Percentiles rank a stretch among this genome's conserved stretches.
These are phyloP conservation scores for Panulirus ornatus DNA, from an alignment of 1,140 invertebrate genomes.

Conservation along the genomic window DNA sequence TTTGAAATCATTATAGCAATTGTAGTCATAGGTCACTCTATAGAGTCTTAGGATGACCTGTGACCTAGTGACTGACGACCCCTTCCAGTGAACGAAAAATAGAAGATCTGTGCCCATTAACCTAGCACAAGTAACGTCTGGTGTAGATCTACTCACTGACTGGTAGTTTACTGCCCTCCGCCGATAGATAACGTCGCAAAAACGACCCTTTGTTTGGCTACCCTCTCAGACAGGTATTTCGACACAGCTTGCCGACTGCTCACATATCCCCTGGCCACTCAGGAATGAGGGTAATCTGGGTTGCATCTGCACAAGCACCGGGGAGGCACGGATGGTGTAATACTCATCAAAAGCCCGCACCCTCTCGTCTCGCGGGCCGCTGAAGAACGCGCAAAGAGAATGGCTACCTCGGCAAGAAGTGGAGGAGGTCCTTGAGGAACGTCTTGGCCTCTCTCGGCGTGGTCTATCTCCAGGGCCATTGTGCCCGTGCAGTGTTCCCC, in stretches of 20 bases:
- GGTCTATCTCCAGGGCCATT: slow-evolving; percentile 12
- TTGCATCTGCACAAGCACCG: background rate
- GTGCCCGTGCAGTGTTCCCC: background rate
- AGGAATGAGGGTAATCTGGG: background rate
- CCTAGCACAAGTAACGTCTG: too few species aligned
- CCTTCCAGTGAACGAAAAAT: too few species aligned
- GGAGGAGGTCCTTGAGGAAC: slow-evolving; percentile 17
- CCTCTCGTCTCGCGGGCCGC: background rate
- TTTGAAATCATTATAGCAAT: too few species aligned
- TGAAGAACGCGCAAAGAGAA: background rate
- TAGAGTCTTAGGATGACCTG: too few species aligned
- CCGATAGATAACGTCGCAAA: too few species aligned
- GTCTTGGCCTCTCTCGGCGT: background rate
- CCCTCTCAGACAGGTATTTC: too few species aligned
- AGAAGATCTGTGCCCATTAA: too few species aligned
- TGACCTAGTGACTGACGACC: too few species aligned
- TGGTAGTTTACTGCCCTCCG: too few species aligned
- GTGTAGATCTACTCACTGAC: too few species aligned
- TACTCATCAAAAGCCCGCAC: background rate
- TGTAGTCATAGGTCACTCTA: too few species aligned
- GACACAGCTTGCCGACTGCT: background rate
- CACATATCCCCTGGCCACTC: background rate
- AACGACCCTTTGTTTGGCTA: too few species aligned
- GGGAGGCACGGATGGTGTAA: background rate
- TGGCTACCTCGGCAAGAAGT: slow-evolving; percentile 21